Conservation (phyloP, 2,888 invertebrate species). For the Heterodera filipjevi region DNA sequence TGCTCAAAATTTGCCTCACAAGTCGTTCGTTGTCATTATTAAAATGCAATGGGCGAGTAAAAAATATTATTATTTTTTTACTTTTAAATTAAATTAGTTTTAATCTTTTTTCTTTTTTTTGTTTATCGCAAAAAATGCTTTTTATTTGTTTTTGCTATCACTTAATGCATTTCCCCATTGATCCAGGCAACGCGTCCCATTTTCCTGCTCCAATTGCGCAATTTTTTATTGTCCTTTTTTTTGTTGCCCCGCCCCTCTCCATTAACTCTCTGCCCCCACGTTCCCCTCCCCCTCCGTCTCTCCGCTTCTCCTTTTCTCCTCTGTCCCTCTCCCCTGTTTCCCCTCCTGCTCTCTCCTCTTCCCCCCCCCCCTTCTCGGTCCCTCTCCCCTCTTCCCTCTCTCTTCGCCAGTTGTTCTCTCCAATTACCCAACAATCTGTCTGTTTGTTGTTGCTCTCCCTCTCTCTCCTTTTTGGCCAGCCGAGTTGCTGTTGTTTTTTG, state of each 20-base stretch:
- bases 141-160: not conserved
- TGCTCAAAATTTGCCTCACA: not conserved
- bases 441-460: not conserved
- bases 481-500: not conserved
- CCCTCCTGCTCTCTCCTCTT: not conserved
- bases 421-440: not conserved
- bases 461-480: not conserved
- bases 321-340: not conserved
- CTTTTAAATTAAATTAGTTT: not conserved
- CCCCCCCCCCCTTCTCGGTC: not conserved
- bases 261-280: not conserved
- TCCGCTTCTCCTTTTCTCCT: not conserved
- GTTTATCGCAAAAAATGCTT: too few species aligned
- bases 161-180: not conserved
- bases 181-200: too few species aligned
- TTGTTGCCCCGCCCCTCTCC: not conserved
- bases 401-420: not conserved
- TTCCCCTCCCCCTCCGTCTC: not conserved
- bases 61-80: not conserved
- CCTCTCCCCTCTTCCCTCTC: not conserved
- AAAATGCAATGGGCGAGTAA: not conserved
- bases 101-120: too few species aligned
- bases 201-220: not conserved
- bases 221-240: not conserved
- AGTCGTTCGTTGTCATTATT: not conserved